Evolutionary conservation across 92 coral and sea anemone genomes (phyloP).

Genomic region (Epizoanthus scotinus): DNA sequence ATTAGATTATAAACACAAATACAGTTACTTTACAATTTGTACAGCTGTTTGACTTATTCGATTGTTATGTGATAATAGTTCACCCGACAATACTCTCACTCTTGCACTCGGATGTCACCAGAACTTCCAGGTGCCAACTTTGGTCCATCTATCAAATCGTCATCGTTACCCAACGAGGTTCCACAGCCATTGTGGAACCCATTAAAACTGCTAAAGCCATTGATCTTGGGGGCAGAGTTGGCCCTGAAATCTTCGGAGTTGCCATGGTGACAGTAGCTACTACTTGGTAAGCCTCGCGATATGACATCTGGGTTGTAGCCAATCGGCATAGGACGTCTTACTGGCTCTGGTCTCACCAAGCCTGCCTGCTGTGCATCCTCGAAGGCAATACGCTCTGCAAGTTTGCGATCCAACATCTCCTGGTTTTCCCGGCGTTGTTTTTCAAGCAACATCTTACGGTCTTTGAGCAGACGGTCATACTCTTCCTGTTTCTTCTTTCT

Average conservation of each 20-base stretch:
- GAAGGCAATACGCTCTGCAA: slow-evolving; percentile 84
- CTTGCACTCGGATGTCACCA: no score
- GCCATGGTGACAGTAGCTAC: slow-evolving; percentile 54
- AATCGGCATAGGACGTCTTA: slow-evolving; percentile 61
- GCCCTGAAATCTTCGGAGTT: slow-evolving; percentile 29
- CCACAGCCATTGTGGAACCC: slow-evolving; percentile 66
- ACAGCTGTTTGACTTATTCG: no score
- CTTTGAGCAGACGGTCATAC: slow-evolving; percentile 72
- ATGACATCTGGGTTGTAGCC: slow-evolving; percentile 70
- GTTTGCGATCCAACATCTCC: slow-evolving; percentile 71
- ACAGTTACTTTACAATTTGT: no score
- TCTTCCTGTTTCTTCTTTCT: slow-evolving; percentile 52
- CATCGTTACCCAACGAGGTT: slow-evolving; percentile 56
- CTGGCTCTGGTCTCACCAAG: slow-evolving; percentile 57
- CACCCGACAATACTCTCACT: no score
- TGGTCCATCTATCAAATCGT: slow-evolving; percentile 70
- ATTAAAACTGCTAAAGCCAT: slow-evolving; percentile 63
- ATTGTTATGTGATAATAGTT: no score
- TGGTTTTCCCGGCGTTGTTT: slow-evolving; percentile 82
- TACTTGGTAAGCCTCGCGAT: slow-evolving; percentile 71
- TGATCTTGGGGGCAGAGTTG: slow-evolving; percentile 12
- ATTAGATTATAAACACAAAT: no score
- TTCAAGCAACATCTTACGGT: slow-evolving; percentile 71
- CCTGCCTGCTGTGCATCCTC: slow-evolving; percentile 89
- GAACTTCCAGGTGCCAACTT: slow-evolving; percentile 41